Percentiles rank a stretch among this genome's conserved stretches.
These are phyloP conservation scores for Drosophila mimica DNA, from an alignment of 2,888 invertebrate genomes.

Conservation along the genomic window DNA sequence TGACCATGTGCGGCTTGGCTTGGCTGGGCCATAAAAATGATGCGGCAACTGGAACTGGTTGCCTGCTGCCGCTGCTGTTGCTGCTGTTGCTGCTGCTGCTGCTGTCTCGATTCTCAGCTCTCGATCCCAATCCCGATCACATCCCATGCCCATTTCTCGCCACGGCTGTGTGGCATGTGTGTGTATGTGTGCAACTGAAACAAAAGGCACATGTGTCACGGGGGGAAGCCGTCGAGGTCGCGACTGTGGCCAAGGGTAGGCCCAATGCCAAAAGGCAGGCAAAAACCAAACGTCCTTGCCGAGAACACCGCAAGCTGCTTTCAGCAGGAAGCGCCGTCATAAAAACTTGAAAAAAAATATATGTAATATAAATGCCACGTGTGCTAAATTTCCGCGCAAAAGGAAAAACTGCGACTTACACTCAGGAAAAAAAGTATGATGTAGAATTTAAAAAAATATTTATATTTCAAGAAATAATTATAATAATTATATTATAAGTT, in stretches of 20 bases:
- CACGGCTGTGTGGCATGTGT: slow-evolving; percentile 73
- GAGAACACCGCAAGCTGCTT: slow-evolving; percentile 43
- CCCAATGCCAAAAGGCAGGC: slow-evolving; percentile 37
- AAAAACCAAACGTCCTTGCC: slow-evolving; percentile 72
- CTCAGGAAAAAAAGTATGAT: not conserved
- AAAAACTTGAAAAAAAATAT: slow-evolving; percentile 66
- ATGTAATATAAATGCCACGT: slow-evolving; percentile 59
- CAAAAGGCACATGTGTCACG: slow-evolving; percentile 50
- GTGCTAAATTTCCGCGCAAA: slow-evolving; percentile 75
- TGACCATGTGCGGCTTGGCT: slow-evolving; percentile 59
- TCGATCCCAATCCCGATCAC: slow-evolving; percentile 35
- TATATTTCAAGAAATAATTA: too few species aligned
- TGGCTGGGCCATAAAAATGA: slow-evolving; percentile 66
- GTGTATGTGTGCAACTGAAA: slow-evolving; percentile 44
- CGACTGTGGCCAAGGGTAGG: slow-evolving; percentile 42
- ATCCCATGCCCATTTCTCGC: slow-evolving; percentile 19
- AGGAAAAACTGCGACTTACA: slow-evolving; percentile 45
- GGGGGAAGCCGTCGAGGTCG: slow-evolving; percentile 26
- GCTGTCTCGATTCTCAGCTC: slow-evolving; percentile 11
- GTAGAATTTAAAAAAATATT: not conserved
- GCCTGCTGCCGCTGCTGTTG: slow-evolving; percentile 46
- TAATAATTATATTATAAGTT: too few species aligned
- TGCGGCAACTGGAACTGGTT: slow-evolving; percentile 74
- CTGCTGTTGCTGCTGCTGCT: not conserved
- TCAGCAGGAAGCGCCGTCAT: slow-evolving; percentile 73